A percentile compares a stretch with the other conserved stretches of the same genome.
Evolutionary conservation across 1,140 invertebrate species (phyloP).

Genomic region (Listronotus bonariensis): DNA sequence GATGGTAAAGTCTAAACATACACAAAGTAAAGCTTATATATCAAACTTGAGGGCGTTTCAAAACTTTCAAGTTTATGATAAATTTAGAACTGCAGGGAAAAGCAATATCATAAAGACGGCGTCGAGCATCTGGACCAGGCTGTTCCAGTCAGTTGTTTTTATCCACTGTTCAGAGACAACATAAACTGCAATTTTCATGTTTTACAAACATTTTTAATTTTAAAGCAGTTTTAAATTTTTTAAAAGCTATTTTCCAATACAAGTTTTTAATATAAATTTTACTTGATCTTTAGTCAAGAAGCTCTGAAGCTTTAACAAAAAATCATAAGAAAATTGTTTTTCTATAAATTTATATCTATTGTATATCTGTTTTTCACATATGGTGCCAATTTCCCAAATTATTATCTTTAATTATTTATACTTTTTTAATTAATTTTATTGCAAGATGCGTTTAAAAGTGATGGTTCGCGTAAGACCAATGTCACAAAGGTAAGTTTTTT

Average conservation of each 20-base stretch:
- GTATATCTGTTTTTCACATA: no score
- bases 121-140: slow-evolving; percentile 25
- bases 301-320: no score
- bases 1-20: neutral
- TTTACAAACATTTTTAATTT: slow-evolving; percentile 6
- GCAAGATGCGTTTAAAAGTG: slow-evolving; percentile 56
- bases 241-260: no score
- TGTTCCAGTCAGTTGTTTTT: slow-evolving; percentile 20
- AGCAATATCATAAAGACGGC: slow-evolving; percentile 18
- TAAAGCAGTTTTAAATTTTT: neutral
- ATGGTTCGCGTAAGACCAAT: slow-evolving; percentile 62
- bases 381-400: no score
- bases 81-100: slow-evolving; percentile 19
- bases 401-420: no score
- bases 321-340: no score
- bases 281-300: no score
- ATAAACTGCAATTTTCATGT: neutral
- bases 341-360: no score
- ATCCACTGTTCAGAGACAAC: neutral
- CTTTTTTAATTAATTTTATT: no score
- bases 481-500: slow-evolving; percentile 59
- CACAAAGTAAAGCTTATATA: neutral
- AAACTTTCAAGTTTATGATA: slow-evolving; percentile 27
- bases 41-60: slow-evolving; percentile 12
- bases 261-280: no score